These are phyloP conservation scores for Fukomys damarensis DNA, from an alignment of 2,113 vertebrate genomes.

Conservation along the genomic window DNA sequence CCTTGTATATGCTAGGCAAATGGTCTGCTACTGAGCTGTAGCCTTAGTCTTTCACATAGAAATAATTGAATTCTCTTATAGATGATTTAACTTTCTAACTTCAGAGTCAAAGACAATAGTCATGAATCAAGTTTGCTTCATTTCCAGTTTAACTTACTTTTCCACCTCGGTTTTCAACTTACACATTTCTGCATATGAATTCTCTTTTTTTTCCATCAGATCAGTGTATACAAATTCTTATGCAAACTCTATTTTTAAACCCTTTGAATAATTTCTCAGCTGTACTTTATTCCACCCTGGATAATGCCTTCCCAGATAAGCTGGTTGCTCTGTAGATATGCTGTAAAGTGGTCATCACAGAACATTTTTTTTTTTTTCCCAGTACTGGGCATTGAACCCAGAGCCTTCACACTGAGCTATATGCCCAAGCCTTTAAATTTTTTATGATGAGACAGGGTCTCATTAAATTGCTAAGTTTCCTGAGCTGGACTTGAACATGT, in stretches of 20 bases:
- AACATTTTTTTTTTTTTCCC: neutral
- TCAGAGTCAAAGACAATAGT: neutral
- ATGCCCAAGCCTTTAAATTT: neutral
- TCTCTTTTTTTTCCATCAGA: neutral
- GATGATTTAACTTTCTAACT: neutral
- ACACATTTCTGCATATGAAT: neutral
- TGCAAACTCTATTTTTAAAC: neutral
- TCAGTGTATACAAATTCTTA: neutral
- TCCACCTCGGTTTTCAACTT: constrained; percentile 2
- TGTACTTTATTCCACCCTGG: neutral
- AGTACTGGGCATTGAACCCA: neutral
- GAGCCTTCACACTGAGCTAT: neutral
- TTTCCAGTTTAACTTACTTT: constrained; percentile 16
- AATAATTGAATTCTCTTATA: neutral
- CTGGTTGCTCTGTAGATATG: neutral
- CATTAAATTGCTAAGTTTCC: neutral
- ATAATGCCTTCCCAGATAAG: neutral
- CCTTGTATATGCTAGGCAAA: neutral
- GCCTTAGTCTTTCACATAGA: neutral
- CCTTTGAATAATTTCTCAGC: neutral
- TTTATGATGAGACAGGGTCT: neutral
- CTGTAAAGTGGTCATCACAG: neutral
- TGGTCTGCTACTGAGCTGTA: neutral
- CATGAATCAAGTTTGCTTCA: neutral
- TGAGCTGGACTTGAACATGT: neutral